Evolutionary conservation across 1,140 invertebrate species (phyloP).

Genomic region (Heliconius hewitsoni): DNA sequence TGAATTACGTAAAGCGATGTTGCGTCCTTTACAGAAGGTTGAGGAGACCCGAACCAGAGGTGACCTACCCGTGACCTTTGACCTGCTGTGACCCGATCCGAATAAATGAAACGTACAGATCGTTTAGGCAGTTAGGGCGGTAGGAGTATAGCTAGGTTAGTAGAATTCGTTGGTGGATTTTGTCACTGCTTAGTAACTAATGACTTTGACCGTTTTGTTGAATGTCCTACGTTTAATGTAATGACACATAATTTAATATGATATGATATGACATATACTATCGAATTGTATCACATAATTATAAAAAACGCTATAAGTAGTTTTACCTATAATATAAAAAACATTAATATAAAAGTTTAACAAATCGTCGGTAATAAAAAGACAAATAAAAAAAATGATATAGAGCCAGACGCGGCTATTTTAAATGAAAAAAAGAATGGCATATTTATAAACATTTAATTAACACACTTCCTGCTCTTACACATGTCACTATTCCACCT

Average conservation of each 20-base stretch:
- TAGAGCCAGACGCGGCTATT: neutral
- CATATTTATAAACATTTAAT: neutral
- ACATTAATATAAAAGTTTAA: too few relatives aligned
- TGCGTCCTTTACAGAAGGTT: constrained; percentile 21
- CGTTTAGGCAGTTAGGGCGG: neutral
- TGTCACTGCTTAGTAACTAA: neutral
- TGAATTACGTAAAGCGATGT: constrained; percentile 19
- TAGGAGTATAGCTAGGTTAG: neutral
- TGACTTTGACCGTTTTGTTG: neutral
- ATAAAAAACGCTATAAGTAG: too few relatives aligned
- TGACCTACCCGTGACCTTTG: constrained; percentile 28
- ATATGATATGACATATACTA: too few relatives aligned
- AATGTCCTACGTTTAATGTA: neutral
- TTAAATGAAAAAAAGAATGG: neutral
- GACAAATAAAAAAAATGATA: neutral
- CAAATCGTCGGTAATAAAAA: neutral
- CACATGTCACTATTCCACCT: constrained; percentile 23
- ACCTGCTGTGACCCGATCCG: constrained; percentile 15
- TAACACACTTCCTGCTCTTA: constrained; percentile 6
- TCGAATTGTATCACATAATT: too few relatives aligned
- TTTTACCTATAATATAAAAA: too few relatives aligned
- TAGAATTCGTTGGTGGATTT: neutral
- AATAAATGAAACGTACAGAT: neutral
- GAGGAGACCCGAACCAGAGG: constrained; percentile 22
- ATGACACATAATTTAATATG: neutral